These are phyloP conservation scores for Drosophila robusta DNA, from an alignment of 2,888 invertebrate genomes.

Conservation along the genomic window DNA sequence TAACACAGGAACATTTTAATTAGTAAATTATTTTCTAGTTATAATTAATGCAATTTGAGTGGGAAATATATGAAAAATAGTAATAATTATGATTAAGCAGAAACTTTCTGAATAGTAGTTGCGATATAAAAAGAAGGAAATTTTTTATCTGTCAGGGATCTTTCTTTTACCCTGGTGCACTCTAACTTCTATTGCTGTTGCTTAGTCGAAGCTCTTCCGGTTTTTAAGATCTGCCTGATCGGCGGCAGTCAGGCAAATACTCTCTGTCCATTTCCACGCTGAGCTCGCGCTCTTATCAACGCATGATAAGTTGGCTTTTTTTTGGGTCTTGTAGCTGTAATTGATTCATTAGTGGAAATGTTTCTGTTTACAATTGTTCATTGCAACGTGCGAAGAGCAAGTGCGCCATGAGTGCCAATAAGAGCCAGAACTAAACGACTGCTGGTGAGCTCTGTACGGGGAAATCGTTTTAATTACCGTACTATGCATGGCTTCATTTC, in stretches of 20 bases:
- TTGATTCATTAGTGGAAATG: conserved; percentile 33
- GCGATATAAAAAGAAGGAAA: too few relatives aligned
- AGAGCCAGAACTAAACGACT: conserved; percentile 7
- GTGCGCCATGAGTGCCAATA: not conserved
- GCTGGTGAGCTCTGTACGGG: conserved; percentile 37
- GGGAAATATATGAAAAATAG: too few relatives aligned
- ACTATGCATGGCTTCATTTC: conserved; percentile 21
- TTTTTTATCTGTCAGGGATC: too few relatives aligned
- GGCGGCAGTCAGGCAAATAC: not conserved
- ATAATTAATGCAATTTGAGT: not conserved
- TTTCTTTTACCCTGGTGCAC: too few relatives aligned
- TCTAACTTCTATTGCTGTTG: conserved; percentile 6
- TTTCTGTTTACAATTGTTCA: conserved; percentile 22
- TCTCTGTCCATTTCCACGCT: not conserved
- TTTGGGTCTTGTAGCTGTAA: conserved; percentile 3
- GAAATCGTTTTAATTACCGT: conserved; percentile 53
- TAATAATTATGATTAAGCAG: too few relatives aligned
- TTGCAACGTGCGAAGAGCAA: not conserved
- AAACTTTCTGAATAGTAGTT: too few relatives aligned
- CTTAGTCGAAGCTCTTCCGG: too few relatives aligned
- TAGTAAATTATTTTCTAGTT: not conserved
- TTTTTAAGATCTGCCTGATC: conserved; percentile 17
- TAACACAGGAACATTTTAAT: too few relatives aligned
- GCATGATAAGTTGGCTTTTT: conserved; percentile 27
- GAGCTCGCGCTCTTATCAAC: conserved; percentile 23